Evolutionary conservation across 2,888 invertebrate genomes (phyloP), one percentile per base, ranked within the genome.

Genomic region (Lasius platythorax): DNA sequence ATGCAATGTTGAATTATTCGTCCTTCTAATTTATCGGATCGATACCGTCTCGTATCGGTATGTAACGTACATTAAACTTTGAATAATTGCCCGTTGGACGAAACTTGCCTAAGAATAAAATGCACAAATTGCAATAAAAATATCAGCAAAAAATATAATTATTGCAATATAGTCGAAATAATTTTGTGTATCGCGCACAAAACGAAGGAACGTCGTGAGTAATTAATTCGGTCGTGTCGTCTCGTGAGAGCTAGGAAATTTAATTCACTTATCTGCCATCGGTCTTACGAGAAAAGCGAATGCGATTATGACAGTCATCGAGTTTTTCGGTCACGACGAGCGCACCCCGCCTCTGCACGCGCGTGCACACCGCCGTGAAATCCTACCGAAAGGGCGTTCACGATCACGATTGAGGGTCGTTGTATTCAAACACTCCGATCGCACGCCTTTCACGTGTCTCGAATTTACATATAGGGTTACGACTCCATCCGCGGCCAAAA

Each of bases 381-480:
- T 85, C 70, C 68, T 56, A 70, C 53, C 67, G 86, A 85, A 72
- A 75, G 88, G 86, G 85, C 73, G 83, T 70, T 78, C 56, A 68
- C 75, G 82, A 83, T 85, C 89, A 70, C 86, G 86, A 89, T 89
- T 83, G 73, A 82, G 81, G 87, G 86, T 88, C 90, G 82, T 89
- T 73, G 82, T 83, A 85, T 89, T 90, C 89, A 86, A 89, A 89
- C 86, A 86, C 72, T 85, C 70, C 46, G 90, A 92, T 88, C 92
- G 90, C 87, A 87, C 90, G 90, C 88, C 90, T 91, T 89, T 90
- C 91, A 88, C 92, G 86, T 79, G 86, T 82, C 90, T 58, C 85
- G 67, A 81, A 92, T 92, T 92, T 91, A 82, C 91, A 92, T 92
- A 87, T 56, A 68, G 89, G 88, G 90, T 90, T 90, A 91, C 87